phyloP scores from a whole-genome alignment of 2,797 vertebrate species.

The Takifugu rubripes region DNA sequence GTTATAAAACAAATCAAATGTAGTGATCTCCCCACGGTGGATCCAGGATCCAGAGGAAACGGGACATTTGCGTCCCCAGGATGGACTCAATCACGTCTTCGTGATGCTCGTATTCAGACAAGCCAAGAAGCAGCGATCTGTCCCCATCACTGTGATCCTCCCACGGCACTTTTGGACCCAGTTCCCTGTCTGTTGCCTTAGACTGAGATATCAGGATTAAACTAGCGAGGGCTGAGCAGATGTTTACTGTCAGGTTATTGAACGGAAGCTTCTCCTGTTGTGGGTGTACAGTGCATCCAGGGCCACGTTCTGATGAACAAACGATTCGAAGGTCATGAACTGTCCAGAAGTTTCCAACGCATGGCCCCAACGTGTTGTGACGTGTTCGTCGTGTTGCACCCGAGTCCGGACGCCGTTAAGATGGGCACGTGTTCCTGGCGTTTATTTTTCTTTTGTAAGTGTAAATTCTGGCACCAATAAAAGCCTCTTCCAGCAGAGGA shows the following conservation, averaged over 20 bases:
- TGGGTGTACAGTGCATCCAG: conserved; percentile 2
- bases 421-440: conserved; percentile 47
- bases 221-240: conserved; percentile 70
- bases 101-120: not conserved
- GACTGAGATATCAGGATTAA: conserved; percentile 74
- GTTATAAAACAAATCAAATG: too few species aligned
- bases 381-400: conserved; percentile 43
- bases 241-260: conserved; percentile 41
- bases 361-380: conserved; percentile 41
- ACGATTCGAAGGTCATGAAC: too few species aligned
- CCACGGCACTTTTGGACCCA: not conserved
- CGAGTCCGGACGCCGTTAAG: conserved; percentile 15
- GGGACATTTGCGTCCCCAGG: conserved; percentile 1
- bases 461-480: conserved; percentile 46
- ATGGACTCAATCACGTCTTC: not conserved
- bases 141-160: conserved; percentile 57
- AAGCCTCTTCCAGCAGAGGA: conserved; percentile 36
- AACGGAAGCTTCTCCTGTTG: not conserved
- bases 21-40: conserved; percentile 1
- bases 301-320: too few species aligned
- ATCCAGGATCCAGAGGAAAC: conserved; percentile 2
- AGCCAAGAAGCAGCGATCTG: conserved; percentile 11
- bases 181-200: conserved; percentile 62
- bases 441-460: conserved; percentile 23
- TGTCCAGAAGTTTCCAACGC: not conserved